phyloP scores from a whole-genome alignment of 2,797 vertebrate genomes.

The Etheostoma perlongum region DNA sequence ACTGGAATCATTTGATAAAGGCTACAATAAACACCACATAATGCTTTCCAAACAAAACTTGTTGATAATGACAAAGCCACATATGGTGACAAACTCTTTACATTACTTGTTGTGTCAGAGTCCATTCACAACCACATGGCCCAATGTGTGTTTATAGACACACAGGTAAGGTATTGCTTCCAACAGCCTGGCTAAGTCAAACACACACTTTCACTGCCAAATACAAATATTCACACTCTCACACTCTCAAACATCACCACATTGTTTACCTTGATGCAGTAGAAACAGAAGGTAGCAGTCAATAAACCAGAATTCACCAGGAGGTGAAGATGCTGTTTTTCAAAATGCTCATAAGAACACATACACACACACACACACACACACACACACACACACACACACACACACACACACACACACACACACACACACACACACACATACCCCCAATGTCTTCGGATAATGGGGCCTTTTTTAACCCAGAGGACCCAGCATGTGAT shows the following conservation, averaged over 20 bases:
- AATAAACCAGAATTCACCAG: conserved; percentile 26
- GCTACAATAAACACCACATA: conserved; percentile 33
- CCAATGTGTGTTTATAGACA: conserved; percentile 46
- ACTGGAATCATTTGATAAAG: conserved; percentile 1
- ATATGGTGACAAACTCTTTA: conserved; percentile 47
- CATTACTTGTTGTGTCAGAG: conserved; percentile 60
- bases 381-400: too few relatives aligned
- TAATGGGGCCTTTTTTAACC: conserved; percentile 23
- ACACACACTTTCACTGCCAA: conserved; percentile 70
- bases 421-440: background rate
- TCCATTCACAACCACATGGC: conserved; percentile 56
- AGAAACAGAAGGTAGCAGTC: conserved; percentile 36
- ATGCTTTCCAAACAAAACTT: conserved; percentile 39
- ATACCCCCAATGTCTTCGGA: background rate
- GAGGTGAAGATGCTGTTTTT: conserved; percentile 9
- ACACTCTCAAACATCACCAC: conserved; percentile 52
- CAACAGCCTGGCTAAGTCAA: conserved; percentile 51
- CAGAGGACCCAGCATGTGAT: conserved; percentile 16
- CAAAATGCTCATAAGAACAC: background rate
- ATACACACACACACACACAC: too few relatives aligned
- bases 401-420: too few relatives aligned
- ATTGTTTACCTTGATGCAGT: conserved; percentile 49
- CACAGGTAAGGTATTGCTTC: conserved; percentile 35
- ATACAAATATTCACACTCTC: conserved; percentile 69
- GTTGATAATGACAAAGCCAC: conserved; percentile 54